Percentiles rank a stretch among this genome's conserved stretches.
Evolutionary conservation across 2,113 vertebrate species (phyloP).

Genomic region (Ptilonorhynchus violaceus): DNA sequence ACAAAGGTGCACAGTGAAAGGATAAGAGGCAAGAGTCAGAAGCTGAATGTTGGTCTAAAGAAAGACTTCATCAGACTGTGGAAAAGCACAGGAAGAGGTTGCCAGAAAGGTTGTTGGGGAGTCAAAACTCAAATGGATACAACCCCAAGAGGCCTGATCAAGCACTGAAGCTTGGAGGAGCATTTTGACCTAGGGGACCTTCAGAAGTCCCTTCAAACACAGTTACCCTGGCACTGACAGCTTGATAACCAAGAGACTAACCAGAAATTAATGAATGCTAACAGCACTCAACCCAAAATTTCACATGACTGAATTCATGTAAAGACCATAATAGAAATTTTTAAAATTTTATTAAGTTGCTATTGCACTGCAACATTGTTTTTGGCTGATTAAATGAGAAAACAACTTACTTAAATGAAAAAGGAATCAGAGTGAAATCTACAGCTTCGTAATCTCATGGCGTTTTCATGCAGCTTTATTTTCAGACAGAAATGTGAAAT

Average conservation of each 20-base stretch:
- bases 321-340: background rate
- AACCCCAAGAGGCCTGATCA: background rate
- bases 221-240: background rate
- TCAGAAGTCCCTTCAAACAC: background rate
- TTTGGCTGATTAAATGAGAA: background rate
- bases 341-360: background rate
- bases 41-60: background rate
- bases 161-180: background rate
- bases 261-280: background rate
- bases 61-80: background rate
- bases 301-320: fast-evolving
- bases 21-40: background rate
- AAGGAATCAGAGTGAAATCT: background rate
- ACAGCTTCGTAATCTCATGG: background rate
- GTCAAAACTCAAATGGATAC: background rate
- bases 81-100: background rate
- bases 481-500: background rate
- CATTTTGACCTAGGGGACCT: background rate
- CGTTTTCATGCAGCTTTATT: background rate
- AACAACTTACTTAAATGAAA: background rate
- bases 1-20: background rate
- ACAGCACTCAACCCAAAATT: background rate
- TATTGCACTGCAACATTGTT: background rate
- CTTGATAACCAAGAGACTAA: background rate
- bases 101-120: background rate